phyloP scores from a whole-genome alignment of 2,797 vertebrate genomes.

The Lepilemur ruficaudatus region DNA sequence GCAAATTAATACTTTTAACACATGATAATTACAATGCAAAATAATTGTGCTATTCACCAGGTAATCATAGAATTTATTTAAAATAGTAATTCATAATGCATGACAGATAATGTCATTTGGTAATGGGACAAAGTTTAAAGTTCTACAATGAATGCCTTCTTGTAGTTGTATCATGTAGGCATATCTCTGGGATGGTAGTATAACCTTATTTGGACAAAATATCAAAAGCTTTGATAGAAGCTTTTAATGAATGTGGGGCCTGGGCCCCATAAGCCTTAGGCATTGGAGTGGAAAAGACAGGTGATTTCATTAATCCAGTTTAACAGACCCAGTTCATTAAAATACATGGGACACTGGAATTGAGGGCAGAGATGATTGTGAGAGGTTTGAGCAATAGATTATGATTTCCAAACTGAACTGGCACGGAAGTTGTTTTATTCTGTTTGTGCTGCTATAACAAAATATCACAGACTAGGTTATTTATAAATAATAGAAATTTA shows the following conservation, averaged over 20 bases:
- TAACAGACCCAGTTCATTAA: neutral
- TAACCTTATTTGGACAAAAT: neutral
- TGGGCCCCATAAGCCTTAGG: neutral
- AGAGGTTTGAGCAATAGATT: neutral
- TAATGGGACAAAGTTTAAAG: neutral
- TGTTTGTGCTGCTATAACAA: neutral
- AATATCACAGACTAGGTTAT: neutral
- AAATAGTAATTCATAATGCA: neutral
- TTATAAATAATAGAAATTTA: neutral
- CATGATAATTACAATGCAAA: neutral
- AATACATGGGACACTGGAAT: neutral
- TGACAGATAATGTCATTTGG: neutral
- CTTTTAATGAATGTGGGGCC: neutral
- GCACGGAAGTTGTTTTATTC: neutral
- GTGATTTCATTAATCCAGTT: neutral
- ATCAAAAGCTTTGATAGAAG: neutral
- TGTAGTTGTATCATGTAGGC: neutral
- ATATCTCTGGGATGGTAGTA: neutral
- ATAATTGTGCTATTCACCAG: neutral
- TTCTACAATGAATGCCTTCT: neutral
- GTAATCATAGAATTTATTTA: neutral
- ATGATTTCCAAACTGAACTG: constrained; percentile 10
- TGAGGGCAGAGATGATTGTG: neutral
- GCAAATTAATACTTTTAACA: constrained; percentile 6
- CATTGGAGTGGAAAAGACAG: neutral